Percentiles rank a stretch among this genome's conserved stretches.
Conservation (phyloP, 1,140 invertebrate genomes). For the Dolichoris vasculosae region DNA sequence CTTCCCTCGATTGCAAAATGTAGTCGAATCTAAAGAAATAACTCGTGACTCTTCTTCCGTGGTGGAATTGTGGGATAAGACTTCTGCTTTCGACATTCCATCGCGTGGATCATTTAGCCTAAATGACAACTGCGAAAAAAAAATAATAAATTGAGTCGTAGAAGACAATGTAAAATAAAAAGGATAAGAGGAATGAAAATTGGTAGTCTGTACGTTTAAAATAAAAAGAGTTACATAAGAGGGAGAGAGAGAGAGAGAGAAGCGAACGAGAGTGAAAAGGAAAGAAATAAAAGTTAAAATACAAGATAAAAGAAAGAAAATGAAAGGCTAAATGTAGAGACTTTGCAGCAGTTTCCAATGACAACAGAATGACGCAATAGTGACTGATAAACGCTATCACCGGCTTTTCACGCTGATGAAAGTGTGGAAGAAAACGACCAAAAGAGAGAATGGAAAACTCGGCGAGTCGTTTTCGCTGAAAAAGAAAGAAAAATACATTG, state of each 20-base stretch:
- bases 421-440: neutral
- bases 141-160: neutral
- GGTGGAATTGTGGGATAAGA: neutral
- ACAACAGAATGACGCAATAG: slow-evolving; percentile 29
- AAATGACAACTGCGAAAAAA: slow-evolving; percentile 24
- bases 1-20: neutral
- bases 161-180: neutral
- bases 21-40: neutral
- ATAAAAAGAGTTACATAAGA: too few relatives aligned
- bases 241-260: too few relatives aligned
- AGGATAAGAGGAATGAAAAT: neutral
- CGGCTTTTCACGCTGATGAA: slow-evolving; percentile 43
- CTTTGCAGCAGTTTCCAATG: slow-evolving; percentile 32
- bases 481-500: neutral
- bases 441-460: neutral
- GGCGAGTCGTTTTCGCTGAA: neutral
- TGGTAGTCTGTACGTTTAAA: neutral
- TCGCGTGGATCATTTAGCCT: slow-evolving; percentile 20
- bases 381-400: slow-evolving; percentile 55
- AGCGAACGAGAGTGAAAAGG: neutral
- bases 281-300: neutral
- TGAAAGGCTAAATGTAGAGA: neutral
- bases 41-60: neutral
- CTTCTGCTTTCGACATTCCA: neutral
- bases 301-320: neutral